Conservation (phyloP, 2,888 invertebrate genomes). For the Lasioglossum vierecki region DNA sequence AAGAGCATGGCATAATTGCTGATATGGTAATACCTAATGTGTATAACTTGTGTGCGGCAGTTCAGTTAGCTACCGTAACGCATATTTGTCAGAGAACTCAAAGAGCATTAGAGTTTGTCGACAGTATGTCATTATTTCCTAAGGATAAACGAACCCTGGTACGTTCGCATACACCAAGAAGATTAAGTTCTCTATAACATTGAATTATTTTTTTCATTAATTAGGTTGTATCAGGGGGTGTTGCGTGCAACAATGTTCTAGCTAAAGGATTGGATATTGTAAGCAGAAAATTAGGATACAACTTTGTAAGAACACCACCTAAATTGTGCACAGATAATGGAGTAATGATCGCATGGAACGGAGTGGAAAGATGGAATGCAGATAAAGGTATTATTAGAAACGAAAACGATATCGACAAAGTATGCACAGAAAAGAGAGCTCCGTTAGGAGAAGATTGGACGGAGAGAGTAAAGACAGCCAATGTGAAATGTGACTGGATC, state of each 20-base stretch:
- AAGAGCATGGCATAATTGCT: constrained; percentile 86
- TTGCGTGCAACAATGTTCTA: constrained; percentile 96
- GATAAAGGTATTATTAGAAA: constrained; percentile 84
- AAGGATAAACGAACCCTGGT: constrained; percentile 86
- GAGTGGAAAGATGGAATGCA: constrained; percentile 90
- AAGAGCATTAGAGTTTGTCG: constrained; percentile 91
- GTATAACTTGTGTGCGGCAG: constrained; percentile 93
- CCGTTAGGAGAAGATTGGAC: constrained; percentile 87
- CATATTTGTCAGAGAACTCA: constrained; percentile 94
- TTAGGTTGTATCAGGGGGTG: constrained; percentile 96
- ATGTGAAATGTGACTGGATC: constrained; percentile 86
- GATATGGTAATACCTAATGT: constrained; percentile 91
- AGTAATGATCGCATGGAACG: constrained; percentile 99
- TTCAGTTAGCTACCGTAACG: constrained; percentile 89
- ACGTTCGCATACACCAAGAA: constrained; percentile 55
- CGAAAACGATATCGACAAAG: constrained; percentile 85
- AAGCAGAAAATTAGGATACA: constrained; percentile 88
- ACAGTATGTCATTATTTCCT: constrained; percentile 87
- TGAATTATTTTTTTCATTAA: constrained; percentile 49
- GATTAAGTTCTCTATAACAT: neutral
- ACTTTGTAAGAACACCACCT: constrained; percentile 91
- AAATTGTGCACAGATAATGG: constrained; percentile 98
- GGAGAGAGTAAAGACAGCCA: constrained; percentile 85
- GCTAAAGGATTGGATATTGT: constrained; percentile 88
- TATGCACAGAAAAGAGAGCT: constrained; percentile 87